Conservation (phyloP, 1,140 invertebrate genomes). For the Platyscapa corneri region DNA sequence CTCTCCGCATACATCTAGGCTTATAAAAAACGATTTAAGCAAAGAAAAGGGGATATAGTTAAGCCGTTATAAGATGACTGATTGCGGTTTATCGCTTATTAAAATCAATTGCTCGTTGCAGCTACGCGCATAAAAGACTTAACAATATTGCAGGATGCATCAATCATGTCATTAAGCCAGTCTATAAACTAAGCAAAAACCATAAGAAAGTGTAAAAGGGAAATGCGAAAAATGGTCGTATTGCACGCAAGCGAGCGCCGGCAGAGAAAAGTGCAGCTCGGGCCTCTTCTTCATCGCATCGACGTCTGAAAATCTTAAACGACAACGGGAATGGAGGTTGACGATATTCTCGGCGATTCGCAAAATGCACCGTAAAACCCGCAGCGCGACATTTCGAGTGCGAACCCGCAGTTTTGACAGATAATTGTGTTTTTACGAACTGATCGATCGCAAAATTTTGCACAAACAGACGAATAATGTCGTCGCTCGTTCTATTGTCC, state of each 20-base stretch:
- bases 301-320: neutral
- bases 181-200: neutral
- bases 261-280: neutral
- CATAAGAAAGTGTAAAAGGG: neutral
- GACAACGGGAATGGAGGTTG: too few relatives aligned
- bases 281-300: neutral
- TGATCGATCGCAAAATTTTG: too few relatives aligned
- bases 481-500: too few relatives aligned
- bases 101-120: constrained; percentile 31
- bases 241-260: neutral
- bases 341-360: too few relatives aligned
- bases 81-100: constrained; percentile 34
- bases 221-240: neutral
- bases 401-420: too few relatives aligned
- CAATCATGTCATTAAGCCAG: neutral
- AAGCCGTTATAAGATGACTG: neutral
- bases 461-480: too few relatives aligned
- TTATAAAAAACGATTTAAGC: neutral
- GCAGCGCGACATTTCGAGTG: too few relatives aligned
- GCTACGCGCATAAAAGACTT: neutral
- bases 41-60: constrained; percentile 9
- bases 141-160: constrained; percentile 16
- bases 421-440: too few relatives aligned
- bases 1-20: neutral
- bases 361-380: too few relatives aligned